Evolutionary conservation across 2,113 vertebrate species (phyloP).

Genomic region (Dunckerocampus dactyliophorus): DNA sequence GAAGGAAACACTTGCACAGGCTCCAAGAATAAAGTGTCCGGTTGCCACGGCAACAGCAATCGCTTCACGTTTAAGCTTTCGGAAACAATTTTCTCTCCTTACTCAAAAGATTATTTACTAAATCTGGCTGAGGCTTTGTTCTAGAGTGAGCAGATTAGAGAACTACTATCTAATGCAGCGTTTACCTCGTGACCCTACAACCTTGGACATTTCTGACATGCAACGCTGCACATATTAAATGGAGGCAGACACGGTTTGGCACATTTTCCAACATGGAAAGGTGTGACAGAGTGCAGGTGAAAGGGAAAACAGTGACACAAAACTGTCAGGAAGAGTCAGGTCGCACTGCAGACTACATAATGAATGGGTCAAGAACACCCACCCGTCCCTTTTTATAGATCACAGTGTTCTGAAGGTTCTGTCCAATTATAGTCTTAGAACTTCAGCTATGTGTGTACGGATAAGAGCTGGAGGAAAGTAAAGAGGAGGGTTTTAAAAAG

Average conservation of each 20-base stretch:
- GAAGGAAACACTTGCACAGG: conserved; percentile 27
- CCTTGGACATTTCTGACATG: conserved; percentile 4
- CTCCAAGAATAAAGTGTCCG: conserved; percentile 50
- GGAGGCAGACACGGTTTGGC: not conserved
- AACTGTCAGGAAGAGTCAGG: not conserved
- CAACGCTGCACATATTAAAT: conserved; percentile 5
- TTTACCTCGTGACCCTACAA: conserved; percentile 27
- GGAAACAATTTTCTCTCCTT: conserved; percentile 39
- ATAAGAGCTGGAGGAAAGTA: not conserved
- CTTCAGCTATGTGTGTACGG: not conserved
- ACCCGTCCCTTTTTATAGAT: conserved; percentile 40
- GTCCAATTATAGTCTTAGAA: conserved; percentile 28
- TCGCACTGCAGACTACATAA: conserved; percentile 1
- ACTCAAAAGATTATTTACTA: conserved; percentile 50
- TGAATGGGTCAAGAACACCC: conserved; percentile 22
- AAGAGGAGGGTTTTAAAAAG: not conserved
- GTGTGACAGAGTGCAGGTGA: not conserved
- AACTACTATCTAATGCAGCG: conserved; percentile 25
- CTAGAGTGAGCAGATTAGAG: conserved; percentile 49
- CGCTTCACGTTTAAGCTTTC: conserved; percentile 45
- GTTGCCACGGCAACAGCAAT: conserved; percentile 67
- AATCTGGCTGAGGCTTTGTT: conserved; percentile 53
- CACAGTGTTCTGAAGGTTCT: conserved; percentile 43
- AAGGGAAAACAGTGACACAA: not conserved
- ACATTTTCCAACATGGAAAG: conserved; percentile 1